Evolutionary conservation across 2,113 vertebrate genomes (phyloP).

Genomic region (Rattus norvegicus): DNA sequence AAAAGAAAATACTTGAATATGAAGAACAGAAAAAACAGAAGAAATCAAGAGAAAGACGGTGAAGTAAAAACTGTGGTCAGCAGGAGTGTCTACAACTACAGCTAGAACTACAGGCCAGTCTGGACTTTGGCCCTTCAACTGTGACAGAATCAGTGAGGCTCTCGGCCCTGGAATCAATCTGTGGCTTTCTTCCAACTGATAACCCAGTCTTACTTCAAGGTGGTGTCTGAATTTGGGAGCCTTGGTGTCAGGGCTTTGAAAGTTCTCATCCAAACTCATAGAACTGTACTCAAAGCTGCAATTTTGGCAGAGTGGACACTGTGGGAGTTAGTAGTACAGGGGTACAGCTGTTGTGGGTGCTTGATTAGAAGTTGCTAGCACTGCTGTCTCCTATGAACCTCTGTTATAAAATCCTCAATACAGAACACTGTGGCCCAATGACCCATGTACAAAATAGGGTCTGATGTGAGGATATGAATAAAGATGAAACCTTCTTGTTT

Average conservation of each 20-base stretch:
- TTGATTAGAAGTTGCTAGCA: conserved; percentile 1
- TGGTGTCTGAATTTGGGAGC: conserved; percentile 12
- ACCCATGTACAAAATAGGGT: conserved; percentile 12
- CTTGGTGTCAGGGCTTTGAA: background rate
- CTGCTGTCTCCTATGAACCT: background rate
- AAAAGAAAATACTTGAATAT: conserved; percentile 92
- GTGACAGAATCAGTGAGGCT: background rate
- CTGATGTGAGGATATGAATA: conserved; percentile 64
- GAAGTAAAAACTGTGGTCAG: conserved; percentile 1
- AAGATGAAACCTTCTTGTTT: conserved; percentile 51
- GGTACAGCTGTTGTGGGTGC: background rate
- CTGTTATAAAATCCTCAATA: background rate
- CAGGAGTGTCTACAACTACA: background rate
- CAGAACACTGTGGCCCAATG: background rate
- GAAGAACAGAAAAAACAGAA: conserved; percentile 90
- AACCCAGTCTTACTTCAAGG: conserved; percentile 12
- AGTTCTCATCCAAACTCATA: background rate
- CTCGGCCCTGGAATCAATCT: background rate
- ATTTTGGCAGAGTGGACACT: background rate
- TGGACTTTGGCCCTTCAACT: conserved; percentile 18
- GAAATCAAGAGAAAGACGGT: conserved; percentile 84
- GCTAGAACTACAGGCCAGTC: background rate
- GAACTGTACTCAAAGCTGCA: conserved; percentile 16
- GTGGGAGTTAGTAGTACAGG: background rate
- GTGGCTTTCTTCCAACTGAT: background rate